These are phyloP conservation scores for Nasonia oneida DNA, from an alignment of 2,888 invertebrate genomes.

Conservation along the genomic window DNA sequence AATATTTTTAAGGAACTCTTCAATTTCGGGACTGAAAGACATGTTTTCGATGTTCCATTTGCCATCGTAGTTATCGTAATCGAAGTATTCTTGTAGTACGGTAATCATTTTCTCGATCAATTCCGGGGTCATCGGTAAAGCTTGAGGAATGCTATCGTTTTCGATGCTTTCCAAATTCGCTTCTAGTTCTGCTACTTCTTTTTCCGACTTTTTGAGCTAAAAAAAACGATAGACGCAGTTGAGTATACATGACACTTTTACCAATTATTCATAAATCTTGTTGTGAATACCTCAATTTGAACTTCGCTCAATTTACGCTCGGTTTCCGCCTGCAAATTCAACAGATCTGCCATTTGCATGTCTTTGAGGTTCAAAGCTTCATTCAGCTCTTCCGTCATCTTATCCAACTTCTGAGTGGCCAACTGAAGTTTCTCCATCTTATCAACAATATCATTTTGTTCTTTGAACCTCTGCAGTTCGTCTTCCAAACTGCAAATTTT, in stretches of 20 bases:
- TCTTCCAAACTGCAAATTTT: constrained; percentile 54
- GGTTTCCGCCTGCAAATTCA: constrained; percentile 59
- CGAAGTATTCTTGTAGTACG: constrained; percentile 58
- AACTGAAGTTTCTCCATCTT: constrained; percentile 53
- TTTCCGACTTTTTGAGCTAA: constrained; percentile 59
- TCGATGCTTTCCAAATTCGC: constrained; percentile 48
- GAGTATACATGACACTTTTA: not conserved
- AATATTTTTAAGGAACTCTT: constrained; percentile 55
- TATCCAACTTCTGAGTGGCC: constrained; percentile 54
- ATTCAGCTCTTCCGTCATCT: constrained; percentile 60
- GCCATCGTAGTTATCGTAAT: constrained; percentile 60
- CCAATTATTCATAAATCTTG: not conserved
- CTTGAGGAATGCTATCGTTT: constrained; percentile 20
- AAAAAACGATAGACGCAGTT: not conserved
- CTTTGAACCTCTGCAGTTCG: constrained; percentile 59
- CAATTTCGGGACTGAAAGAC: constrained; percentile 45
- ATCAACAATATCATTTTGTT: constrained; percentile 57
- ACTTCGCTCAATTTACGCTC: constrained; percentile 61
- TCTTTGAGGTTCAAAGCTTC: constrained; percentile 61
- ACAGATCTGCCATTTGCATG: constrained; percentile 62
- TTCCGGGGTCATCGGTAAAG: constrained; percentile 30
- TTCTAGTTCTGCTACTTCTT: constrained; percentile 55
- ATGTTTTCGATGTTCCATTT: constrained; percentile 54
- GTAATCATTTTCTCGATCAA: constrained; percentile 50
- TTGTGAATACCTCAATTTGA: constrained; percentile 61